Evolutionary conservation across 64 coral and sea anemone species (phyloP).

Genomic region (Stylophora pistillata): DNA sequence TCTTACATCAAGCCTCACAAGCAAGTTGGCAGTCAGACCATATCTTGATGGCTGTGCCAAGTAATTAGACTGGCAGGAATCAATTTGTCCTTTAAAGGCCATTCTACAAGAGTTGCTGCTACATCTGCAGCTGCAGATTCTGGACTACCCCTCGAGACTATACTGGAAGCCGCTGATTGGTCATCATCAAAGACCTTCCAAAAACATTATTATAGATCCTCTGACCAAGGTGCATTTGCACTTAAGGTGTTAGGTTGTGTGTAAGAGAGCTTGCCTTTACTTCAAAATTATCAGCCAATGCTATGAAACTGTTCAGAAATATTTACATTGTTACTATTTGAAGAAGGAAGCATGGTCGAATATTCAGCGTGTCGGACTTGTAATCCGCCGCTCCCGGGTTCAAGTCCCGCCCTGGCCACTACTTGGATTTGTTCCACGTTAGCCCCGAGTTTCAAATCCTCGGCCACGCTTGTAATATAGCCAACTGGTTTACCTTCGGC

Average conservation of each 20-base stretch:
- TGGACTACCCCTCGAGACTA: background rate
- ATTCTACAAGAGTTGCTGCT: slow-evolving; percentile 11
- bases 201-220: background rate
- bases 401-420: too few relatives aligned
- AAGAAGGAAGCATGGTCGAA: too few relatives aligned
- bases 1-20: slow-evolving; percentile 30
- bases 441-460: too few relatives aligned
- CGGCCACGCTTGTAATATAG: too few relatives aligned
- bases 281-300: too few relatives aligned
- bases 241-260: background rate
- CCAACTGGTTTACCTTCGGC: too few relatives aligned
- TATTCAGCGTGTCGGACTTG: too few relatives aligned
- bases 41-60: slow-evolving; percentile 18
- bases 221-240: background rate
- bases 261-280: too few relatives aligned
- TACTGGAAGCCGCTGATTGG: slow-evolving; percentile 26
- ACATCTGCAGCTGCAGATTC: background rate
- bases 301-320: too few relatives aligned
- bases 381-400: too few relatives aligned
- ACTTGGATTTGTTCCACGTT: too few relatives aligned
- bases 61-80: slow-evolving; percentile 2
- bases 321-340: too few relatives aligned
- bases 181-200: slow-evolving; percentile 7
- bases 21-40: slow-evolving; percentile 6
- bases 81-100: slow-evolving; percentile 7